Evolutionary conservation across 2,888 invertebrate genomes (phyloP), one percentile per base, ranked within the genome.

Genomic region (Drosophila borealis): DNA sequence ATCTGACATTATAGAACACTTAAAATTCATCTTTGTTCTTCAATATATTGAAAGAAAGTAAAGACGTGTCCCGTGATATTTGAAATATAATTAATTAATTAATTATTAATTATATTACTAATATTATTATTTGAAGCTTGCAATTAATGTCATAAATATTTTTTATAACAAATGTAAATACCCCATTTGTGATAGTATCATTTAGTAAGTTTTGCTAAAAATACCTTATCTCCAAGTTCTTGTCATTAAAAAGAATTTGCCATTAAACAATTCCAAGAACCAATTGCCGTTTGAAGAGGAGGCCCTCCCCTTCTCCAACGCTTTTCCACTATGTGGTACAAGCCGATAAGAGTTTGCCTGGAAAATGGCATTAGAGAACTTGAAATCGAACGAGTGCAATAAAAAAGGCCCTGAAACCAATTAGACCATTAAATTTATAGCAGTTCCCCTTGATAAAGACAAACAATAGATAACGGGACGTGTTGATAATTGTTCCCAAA

Each of bases 341-440:
- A 13, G 19, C 6, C 4, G 59, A 71, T 65, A 71, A 65, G 41
- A 41, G 49, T 17, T 21, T 49, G 45, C 14, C 17, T 21, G 14
- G 25, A 50, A 51, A 42, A 36, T 41, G 17, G 8, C n/a, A 33
- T 50, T 51, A 25, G 13, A 21, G 34, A 63, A 44, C 21, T 53
- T 44, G 21, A 55, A 33, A 45, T 59, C 21, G 59, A 57, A 54
- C 41, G 46, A 46, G 19, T 34, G 53, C 33, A 70, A 55, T 53
- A 36, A 57, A 45, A 33, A 10, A 21, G n/a, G 25, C 11, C 29
- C n/a, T 21, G 3, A 56, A 56, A n/a, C 13, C 25, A 56, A 33
- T 42, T 50, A 21, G 45, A 46, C 17, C 21, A 42, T 59, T 42
- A 21, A 53, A 53, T 56, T 64, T 69, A 69, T 53, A 56, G 41